These are phyloP conservation scores for Heliothis virescens DNA, from an alignment of 1,140 invertebrate genomes.

Conservation along the genomic window DNA sequence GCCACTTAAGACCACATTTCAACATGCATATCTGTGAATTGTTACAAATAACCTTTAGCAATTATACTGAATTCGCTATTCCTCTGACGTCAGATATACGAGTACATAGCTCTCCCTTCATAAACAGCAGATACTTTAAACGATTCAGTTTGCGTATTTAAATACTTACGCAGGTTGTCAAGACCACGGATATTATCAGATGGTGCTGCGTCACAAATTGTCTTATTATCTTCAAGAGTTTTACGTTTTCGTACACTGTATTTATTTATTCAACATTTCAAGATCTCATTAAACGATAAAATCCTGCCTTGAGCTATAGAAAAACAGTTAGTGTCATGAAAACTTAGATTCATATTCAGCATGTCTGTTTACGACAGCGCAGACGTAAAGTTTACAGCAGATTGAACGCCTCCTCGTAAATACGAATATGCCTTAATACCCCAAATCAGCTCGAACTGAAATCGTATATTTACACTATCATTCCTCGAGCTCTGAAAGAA, in stretches of 20 bases:
- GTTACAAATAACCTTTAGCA: not conserved
- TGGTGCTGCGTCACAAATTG: slow-evolving; percentile 37
- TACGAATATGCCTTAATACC: slow-evolving; percentile 36
- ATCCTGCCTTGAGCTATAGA: not conserved
- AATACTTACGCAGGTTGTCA: slow-evolving; percentile 35
- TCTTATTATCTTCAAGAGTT: slow-evolving; percentile 34
- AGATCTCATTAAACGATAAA: slow-evolving; percentile 7
- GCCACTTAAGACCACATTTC: too few species aligned
- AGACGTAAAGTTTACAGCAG: slow-evolving; percentile 6
- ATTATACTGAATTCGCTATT: not conserved
- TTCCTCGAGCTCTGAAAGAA: slow-evolving; percentile 48
- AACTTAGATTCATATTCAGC: not conserved
- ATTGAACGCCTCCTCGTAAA: slow-evolving; percentile 25
- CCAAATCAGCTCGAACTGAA: slow-evolving; percentile 36
- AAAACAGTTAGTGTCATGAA: not conserved
- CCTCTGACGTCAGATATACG: not conserved
- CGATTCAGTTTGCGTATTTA: slow-evolving; percentile 21
- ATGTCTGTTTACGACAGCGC: slow-evolving; percentile 3
- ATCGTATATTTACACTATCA: slow-evolving; percentile 51
- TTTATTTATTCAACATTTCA: not conserved
- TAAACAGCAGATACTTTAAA: slow-evolving; percentile 33
- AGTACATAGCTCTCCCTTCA: slow-evolving; percentile 28
- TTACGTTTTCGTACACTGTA: not conserved
- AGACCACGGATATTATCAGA: slow-evolving; percentile 40
- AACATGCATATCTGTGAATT: too few species aligned